Conservation (phyloP, 2,113 vertebrate species). For the Tupaia chinensis region DNA sequence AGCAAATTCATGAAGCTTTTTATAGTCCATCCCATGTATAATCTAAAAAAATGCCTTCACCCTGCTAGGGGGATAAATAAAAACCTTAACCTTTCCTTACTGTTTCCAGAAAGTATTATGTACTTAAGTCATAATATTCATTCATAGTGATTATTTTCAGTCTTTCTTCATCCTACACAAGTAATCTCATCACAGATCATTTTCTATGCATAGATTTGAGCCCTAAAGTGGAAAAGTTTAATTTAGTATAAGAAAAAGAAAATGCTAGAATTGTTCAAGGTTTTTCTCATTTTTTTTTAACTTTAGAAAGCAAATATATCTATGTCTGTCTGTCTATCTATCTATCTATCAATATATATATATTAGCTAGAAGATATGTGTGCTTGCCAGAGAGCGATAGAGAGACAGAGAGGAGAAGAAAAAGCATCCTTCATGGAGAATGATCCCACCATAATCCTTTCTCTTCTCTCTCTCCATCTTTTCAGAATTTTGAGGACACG, state of each 20-base stretch:
- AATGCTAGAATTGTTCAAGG: background rate
- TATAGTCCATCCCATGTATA: conserved; percentile 8
- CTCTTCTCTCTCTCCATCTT: too few relatives aligned
- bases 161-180: background rate
- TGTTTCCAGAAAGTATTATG: conserved; percentile 47
- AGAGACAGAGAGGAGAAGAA: too few relatives aligned
- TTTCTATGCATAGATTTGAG: background rate
- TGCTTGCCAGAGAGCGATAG: too few relatives aligned
- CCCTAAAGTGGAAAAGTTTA: background rate
- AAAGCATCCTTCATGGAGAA: too few relatives aligned
- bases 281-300: background rate
- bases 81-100: background rate
- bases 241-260: background rate
- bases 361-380: too few relatives aligned
- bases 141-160: conserved; percentile 17
- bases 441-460: too few relatives aligned
- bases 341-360: too few relatives aligned
- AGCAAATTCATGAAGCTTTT: background rate
- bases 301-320: background rate
- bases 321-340: too few relatives aligned
- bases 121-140: background rate
- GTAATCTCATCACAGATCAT: conserved; percentile 41
- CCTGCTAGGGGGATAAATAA: background rate
- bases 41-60: background rate
- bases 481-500: too few relatives aligned